Evolutionary conservation across 2,888 invertebrate species (phyloP).

Genomic region (Eudasyphora cyanicolor): DNA sequence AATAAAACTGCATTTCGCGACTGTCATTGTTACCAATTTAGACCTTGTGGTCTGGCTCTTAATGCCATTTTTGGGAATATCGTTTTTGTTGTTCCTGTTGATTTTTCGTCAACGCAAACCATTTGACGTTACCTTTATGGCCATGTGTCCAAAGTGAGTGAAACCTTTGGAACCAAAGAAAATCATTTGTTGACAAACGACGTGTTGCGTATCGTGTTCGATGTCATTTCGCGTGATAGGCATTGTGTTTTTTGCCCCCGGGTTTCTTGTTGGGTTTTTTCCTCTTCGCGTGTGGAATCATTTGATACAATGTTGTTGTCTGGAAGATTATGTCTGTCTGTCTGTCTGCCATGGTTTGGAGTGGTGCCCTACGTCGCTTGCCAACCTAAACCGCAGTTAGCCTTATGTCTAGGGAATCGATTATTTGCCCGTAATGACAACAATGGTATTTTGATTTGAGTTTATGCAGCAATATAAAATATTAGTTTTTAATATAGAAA

Average conservation of each 20-base stretch:
- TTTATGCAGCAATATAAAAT: neutral
- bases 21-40: conserved; percentile 24
- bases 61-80: conserved; percentile 45
- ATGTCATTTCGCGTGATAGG: conserved; percentile 31
- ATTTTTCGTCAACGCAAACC: conserved; percentile 21
- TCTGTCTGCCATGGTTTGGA: neutral
- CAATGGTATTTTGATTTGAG: neutral
- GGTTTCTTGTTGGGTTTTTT: neutral
- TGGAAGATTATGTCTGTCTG: neutral
- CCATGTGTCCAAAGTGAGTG: conserved; percentile 21
- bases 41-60: conserved; percentile 26
- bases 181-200: conserved; percentile 48
- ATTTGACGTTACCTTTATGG: conserved; percentile 40
- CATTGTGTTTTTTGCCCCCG: conserved; percentile 21
- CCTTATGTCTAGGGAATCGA: conserved; percentile 35
- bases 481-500: neutral
- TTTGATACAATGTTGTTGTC: conserved; percentile 27
- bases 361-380: neutral
- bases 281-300: conserved; percentile 19
- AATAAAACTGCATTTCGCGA: neutral
- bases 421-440: neutral
- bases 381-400: conserved; percentile 49
- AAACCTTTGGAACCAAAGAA: neutral
- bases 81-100: too few species aligned
- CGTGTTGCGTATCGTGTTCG: conserved; percentile 36